Percentiles rank a stretch among this genome's conserved stretches.
Evolutionary conservation across 1,140 invertebrate genomes (phyloP).

Genomic region (Bathynomus jamesi): DNA sequence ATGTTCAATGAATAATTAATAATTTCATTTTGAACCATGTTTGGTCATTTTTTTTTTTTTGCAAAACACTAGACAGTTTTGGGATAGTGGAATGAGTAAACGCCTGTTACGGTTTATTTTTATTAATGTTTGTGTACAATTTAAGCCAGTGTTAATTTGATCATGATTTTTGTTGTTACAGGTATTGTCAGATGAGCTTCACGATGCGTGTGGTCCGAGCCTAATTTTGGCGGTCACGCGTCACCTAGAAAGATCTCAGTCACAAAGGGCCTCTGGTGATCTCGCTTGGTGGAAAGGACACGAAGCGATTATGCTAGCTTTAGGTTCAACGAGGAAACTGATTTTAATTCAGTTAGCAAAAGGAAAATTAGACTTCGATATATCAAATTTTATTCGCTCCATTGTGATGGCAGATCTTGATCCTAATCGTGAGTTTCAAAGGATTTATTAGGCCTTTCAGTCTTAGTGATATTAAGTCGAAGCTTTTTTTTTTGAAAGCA

Average conservation of each 20-base stretch:
- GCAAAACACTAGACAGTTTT: too few species aligned
- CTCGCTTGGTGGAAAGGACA: conserved; percentile 63
- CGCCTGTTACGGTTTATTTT: too few species aligned
- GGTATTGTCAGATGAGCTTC: conserved; percentile 56
- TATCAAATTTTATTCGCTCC: conserved; percentile 55
- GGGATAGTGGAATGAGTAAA: too few species aligned
- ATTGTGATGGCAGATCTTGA: conserved; percentile 48
- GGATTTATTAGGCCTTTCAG: conserved; percentile 10
- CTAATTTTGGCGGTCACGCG: conserved; percentile 56
- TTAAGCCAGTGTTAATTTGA: too few species aligned
- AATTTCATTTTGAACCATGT: too few species aligned
- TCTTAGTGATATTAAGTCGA: too few species aligned
- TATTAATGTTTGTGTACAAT: too few species aligned
- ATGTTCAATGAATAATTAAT: too few species aligned
- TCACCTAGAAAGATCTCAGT: conserved; percentile 55
- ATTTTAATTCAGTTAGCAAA: conserved; percentile 51
- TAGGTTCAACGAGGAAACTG: conserved; percentile 42
- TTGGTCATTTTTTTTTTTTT: too few species aligned
- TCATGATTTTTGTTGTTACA: conserved; percentile 43
- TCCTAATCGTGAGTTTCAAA: conserved; percentile 41
- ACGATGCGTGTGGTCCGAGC: conserved; percentile 52
- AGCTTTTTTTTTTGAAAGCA: too few species aligned
- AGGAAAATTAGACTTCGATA: conserved; percentile 56
- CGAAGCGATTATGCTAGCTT: conserved; percentile 62
- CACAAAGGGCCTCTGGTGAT: conserved; percentile 45